Conservation (phyloP, 92 coral and sea anemone species). For the Scolanthus callimorphus region DNA sequence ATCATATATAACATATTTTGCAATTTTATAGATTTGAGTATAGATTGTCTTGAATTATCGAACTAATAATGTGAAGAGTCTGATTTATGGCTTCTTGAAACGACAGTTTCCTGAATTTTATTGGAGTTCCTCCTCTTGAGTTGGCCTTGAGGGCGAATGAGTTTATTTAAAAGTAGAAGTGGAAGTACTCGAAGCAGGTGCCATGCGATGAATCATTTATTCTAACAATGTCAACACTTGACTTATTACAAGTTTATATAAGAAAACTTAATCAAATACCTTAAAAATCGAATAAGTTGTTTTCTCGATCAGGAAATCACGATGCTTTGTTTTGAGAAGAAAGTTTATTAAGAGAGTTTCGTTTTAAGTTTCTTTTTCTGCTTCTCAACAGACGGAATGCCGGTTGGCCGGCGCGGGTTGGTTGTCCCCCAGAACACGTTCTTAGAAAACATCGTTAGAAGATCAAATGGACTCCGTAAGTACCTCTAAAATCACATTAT, state of each 20-base stretch:
- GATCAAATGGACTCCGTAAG: constrained; percentile 96
- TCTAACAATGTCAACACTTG: not conserved
- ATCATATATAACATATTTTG: too few species aligned
- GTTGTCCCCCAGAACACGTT: constrained; percentile 97
- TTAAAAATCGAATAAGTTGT: not conserved
- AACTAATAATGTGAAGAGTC: too few species aligned
- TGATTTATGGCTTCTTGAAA: too few species aligned
- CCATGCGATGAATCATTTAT: too few species aligned
- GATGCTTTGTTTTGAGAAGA: too few species aligned
- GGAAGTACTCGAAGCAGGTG: not conserved
- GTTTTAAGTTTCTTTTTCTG: too few species aligned
- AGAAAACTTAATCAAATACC: not conserved
- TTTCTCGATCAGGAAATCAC: too few species aligned
- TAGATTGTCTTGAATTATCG: too few species aligned
- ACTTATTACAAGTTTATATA: not conserved
- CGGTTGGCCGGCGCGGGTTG: constrained; percentile 88
- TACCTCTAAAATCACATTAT: constrained; percentile 10
- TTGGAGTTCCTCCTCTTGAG: too few species aligned
- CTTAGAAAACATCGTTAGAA: constrained; percentile 84
- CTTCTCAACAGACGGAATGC: constrained; percentile 48
- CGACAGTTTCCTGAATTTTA: too few species aligned
- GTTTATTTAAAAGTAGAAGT: not conserved
- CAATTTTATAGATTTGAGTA: too few species aligned
- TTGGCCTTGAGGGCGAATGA: not conserved
- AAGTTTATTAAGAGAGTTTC: too few species aligned